phyloP scores from a whole-genome alignment of 2,888 invertebrate genomes.

The Tuberolachnus salignus region DNA sequence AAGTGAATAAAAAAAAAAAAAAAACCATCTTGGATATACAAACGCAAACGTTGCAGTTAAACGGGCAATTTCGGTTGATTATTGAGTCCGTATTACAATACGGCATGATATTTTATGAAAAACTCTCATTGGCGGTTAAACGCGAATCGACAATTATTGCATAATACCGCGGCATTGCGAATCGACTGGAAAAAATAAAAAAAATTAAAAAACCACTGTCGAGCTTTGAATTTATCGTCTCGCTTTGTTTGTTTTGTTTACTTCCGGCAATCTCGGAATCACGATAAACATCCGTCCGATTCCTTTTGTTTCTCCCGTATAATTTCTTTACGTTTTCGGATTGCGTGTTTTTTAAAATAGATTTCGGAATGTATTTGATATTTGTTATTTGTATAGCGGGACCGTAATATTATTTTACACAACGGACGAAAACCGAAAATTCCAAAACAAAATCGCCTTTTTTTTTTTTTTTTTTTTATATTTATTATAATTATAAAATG shows the following conservation, averaged over 20 bases:
- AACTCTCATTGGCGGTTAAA: not conserved
- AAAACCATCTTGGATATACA: not conserved
- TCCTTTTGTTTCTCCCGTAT: not conserved
- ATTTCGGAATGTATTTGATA: too few species aligned
- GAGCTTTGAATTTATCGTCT: constrained; percentile 26
- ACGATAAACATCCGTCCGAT: not conserved
- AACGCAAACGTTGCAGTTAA: not conserved
- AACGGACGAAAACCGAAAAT: too few species aligned
- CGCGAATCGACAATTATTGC: constrained; percentile 12
- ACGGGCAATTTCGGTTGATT: not conserved
- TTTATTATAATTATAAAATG: too few species aligned
- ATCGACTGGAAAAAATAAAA: constrained; percentile 1
- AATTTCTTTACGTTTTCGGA: not conserved
- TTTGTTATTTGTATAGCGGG: too few species aligned
- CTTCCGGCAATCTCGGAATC: not conserved
- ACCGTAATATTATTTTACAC: too few species aligned
- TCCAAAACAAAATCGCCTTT: too few species aligned
- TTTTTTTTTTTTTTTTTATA: too few species aligned
- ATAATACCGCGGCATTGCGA: not conserved
- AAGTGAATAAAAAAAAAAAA: not conserved
- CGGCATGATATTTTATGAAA: not conserved
- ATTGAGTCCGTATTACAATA: not conserved
- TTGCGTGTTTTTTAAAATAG: constrained; percentile 4
- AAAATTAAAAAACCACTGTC: too few species aligned
- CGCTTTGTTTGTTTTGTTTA: not conserved